Base-by-base conservation (phyloP, 2,113 vertebrate species). In the Lanius ludovicianus region DNA sequence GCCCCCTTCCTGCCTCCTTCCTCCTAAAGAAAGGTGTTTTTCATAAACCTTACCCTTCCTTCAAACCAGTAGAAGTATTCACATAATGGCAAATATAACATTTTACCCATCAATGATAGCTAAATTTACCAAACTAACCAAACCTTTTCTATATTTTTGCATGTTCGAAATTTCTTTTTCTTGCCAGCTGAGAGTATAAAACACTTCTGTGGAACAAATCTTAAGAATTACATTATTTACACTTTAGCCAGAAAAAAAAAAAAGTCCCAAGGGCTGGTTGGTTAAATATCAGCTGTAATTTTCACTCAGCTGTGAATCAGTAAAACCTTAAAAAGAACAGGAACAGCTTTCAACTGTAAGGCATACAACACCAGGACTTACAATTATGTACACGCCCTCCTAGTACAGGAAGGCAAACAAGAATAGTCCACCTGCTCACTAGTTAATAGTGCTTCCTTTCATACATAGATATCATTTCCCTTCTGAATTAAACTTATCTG, bases 381-480 rank as follows among this genome's bases (percentile, higher is more conserved):
- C 75, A 77, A 27, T 69, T 84, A 84, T 20, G 39, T 50, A 15
- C 49, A 30, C 27, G 87, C 59, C 76, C 70, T 27, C 35, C 50
- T 41, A 57, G 75, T 42, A 95, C 65, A 91, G 90, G 91, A 96
- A 96, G 60, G 31, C 0, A 0, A 80, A 88, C 24, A 97, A 95
- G 63, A 93, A 87, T 50, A 91, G 84, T 47, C 71, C 73, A 92
- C 78, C 65, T 76, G 90, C 60, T 82, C 42, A 50, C 59, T 47
- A 92, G 82, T 67, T 65, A 95, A 94, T 59, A 96, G 67, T 88
- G n/a, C 77, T 90, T 96, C 70, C 74, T 93, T 90, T 88, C 70
- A 83, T 79, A 84, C 30, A 50, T 80, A 37, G 42, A 30, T 52
- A 86, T 28, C 18, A 87, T 85, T 93, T 94, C 89, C 83, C 41